Conservation (phyloP, 2,113 vertebrate species). For the Xenopus tropicalis region UCB_Xtro_10.0 CM004449.2:78343001-78343500, state of each 20-base stretch:
- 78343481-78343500: not conserved
- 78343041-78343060: conserved; percentile 35
- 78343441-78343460: too few species aligned
- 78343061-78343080: conserved; percentile 39
- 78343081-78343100: conserved; percentile 16
- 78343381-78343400: too few species aligned
- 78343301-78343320: too few species aligned
- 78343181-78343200: conserved; percentile 8
- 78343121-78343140: conserved; percentile 29
- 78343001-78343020: not conserved
- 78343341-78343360: too few species aligned
- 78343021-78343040: conserved; percentile 24
- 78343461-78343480: not conserved
- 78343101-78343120: conserved; percentile 34
- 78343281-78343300: too few species aligned
- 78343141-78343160: conserved; percentile 35
- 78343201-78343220: not conserved
- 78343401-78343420: too few species aligned
- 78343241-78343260: too few species aligned
- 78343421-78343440: too few species aligned
- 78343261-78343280: too few species aligned
- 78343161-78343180: conserved; percentile 30
- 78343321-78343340: too few species aligned
- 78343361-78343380: too few species aligned
- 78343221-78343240: not conserved